phyloP scores from a whole-genome alignment of 2,113 vertebrate genomes.

The Amphiprion percula region DNA sequence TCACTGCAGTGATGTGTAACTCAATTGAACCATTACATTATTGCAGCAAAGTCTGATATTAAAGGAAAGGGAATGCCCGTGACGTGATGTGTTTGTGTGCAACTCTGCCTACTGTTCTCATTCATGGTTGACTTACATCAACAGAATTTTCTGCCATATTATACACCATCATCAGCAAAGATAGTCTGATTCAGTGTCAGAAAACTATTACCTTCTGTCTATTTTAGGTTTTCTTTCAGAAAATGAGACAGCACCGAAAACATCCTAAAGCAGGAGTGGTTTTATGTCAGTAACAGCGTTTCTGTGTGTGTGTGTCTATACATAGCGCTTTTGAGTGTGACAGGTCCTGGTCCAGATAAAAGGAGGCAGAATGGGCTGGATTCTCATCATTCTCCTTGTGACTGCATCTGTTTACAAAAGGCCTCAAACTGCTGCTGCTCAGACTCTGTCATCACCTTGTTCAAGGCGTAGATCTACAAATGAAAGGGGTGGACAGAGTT shows the following conservation, averaged over 20 bases:
- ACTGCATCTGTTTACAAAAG: conserved; percentile 97
- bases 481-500: not conserved
- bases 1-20: too few species aligned
- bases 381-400: conserved; percentile 88
- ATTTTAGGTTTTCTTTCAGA: not conserved
- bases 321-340: not conserved
- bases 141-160: too few species aligned
- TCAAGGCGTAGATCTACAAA: conserved; percentile 93
- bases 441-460: conserved; percentile 97
- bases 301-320: not conserved
- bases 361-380: not conserved
- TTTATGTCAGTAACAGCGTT: not conserved
- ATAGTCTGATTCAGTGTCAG: too few species aligned
- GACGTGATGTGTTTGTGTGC: too few species aligned
- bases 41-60: too few species aligned
- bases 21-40: too few species aligned
- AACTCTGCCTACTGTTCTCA: too few species aligned
- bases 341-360: conserved; percentile 17
- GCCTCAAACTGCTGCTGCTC: conserved; percentile 98
- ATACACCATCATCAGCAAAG: too few species aligned
- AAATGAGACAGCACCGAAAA: not conserved
- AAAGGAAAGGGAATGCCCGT: too few species aligned
- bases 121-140: too few species aligned
- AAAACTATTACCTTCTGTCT: too few species aligned
- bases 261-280: not conserved